Conservation (phyloP, 92 coral and sea anemone species). For the Porites rus region DNA sequence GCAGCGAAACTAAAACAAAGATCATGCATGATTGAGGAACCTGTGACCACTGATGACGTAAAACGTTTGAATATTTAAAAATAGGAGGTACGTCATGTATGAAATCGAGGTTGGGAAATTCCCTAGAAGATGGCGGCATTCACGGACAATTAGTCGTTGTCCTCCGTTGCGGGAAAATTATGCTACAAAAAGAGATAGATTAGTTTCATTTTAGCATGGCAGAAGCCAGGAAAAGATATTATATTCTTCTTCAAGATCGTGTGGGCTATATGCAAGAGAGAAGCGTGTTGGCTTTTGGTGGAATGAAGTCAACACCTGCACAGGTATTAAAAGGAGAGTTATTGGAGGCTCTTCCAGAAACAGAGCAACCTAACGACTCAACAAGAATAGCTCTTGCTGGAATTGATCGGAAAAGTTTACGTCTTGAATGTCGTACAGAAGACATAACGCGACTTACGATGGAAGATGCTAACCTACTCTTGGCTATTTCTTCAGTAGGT, state of each 20-base stretch:
- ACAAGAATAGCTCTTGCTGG: constrained; percentile 61
- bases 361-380: constrained; percentile 71
- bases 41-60: too few relatives aligned
- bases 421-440: constrained; percentile 14
- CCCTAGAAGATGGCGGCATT: too few relatives aligned
- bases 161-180: not conserved
- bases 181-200: not conserved
- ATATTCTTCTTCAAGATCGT: constrained; percentile 52
- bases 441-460: not conserved
- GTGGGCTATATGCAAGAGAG: constrained; percentile 37
- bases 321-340: constrained; percentile 68
- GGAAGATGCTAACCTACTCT: constrained; percentile 52
- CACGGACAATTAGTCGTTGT: too few relatives aligned
- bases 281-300: constrained; percentile 4
- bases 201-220: constrained; percentile 25
- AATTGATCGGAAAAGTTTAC: constrained; percentile 15
- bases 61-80: too few relatives aligned
- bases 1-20: too few relatives aligned
- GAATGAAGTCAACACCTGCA: constrained; percentile 24
- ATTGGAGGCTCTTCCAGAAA: constrained; percentile 66
- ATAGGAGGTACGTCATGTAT: too few relatives aligned
- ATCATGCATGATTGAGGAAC: too few relatives aligned
- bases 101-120: too few relatives aligned
- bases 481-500: constrained; percentile 62
- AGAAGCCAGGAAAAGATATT: constrained; percentile 32